Percentiles rank a stretch among this genome's conserved stretches.
Evolutionary conservation across 2,797 vertebrate species (phyloP).

Genomic region (Rhynchotus rufescens): DNA sequence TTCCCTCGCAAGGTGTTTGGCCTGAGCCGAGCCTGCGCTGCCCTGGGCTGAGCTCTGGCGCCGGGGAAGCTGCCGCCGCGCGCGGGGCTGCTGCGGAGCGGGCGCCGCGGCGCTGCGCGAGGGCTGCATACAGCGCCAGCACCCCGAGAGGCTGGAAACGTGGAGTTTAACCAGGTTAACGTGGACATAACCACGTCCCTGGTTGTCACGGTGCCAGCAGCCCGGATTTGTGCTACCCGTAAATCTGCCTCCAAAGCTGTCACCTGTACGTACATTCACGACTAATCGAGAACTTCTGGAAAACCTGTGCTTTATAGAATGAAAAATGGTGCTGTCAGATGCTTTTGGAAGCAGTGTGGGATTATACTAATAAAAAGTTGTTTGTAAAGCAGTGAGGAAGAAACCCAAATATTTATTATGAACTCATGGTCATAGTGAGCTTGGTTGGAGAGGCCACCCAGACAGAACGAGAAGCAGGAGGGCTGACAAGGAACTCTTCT

Average conservation of each 20-base stretch:
- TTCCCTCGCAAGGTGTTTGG: background rate
- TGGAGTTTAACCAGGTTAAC: too few species aligned
- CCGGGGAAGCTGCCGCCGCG: too few species aligned
- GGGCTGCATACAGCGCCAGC: too few species aligned
- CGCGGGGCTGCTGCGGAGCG: too few species aligned
- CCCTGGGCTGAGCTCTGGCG: background rate
- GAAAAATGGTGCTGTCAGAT: background rate
- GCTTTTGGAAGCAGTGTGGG: background rate
- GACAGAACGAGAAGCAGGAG: background rate
- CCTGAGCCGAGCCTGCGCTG: background rate
- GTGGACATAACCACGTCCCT: background rate
- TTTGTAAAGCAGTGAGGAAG: background rate
- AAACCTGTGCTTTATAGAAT: background rate
- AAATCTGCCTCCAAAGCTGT: background rate
- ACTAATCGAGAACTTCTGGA: background rate
- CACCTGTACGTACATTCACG: fast-evolving
- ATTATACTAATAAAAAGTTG: background rate
- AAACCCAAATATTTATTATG: background rate
- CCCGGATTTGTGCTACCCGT: background rate
- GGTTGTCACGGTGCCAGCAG: background rate
- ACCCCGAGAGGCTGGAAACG: too few species aligned
- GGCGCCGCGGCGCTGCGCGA: too few species aligned
- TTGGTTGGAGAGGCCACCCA: background rate
- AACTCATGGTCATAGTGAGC: background rate
- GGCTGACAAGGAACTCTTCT: background rate